Evolutionary conservation across 2,113 vertebrate genomes (phyloP), one percentile per base, ranked within the genome.

Genomic region (Tinamus guttatus): DNA sequence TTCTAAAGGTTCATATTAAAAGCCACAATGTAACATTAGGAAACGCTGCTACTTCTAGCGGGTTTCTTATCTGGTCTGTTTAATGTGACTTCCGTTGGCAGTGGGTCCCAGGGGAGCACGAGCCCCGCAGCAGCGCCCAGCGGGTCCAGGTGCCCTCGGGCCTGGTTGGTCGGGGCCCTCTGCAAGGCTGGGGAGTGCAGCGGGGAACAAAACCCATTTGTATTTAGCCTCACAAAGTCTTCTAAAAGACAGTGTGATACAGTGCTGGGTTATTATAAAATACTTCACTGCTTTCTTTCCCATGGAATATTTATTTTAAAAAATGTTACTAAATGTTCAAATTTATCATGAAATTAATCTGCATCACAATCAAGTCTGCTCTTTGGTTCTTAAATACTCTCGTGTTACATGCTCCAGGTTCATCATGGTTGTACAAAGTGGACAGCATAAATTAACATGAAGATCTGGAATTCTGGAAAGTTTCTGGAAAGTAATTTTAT

Each of bases 221-320:
- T 69, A 20, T 60, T 67, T 38, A 3, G 69, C 65, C 21, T 74
- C 54, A 49, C 40, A 38, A 14, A 45, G 71, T 28, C 85, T 87
- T 81, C 68, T 81, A 92, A 45, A 81, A 83, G 77, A 47, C 38
- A 49, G 7, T 62, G 43, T 58, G 76, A 81, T 91, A 56, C 70
- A 90, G 58, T 69, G 58, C 78, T 45, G 67, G 62, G 11, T 81
- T 78, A 71, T 34, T 60, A 68, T 47, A 59, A 88, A 90, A 81
- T 28, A 54, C 19, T 40, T 95, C 43, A 70, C 32, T 40, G 13
- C 59, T 97, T 97, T 87, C 25, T 95, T 92, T 96, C 87, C 43
- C 76, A 54, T 27, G 54, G 95, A 94, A 84, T 95, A 82, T 96
- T 97, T 96, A 94, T 96, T 95, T 45, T 13, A 36, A 49, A 93